Base-by-base conservation (phyloP, 1,140 invertebrate genomes). In the Pentalonia nigronervosa region DNA sequence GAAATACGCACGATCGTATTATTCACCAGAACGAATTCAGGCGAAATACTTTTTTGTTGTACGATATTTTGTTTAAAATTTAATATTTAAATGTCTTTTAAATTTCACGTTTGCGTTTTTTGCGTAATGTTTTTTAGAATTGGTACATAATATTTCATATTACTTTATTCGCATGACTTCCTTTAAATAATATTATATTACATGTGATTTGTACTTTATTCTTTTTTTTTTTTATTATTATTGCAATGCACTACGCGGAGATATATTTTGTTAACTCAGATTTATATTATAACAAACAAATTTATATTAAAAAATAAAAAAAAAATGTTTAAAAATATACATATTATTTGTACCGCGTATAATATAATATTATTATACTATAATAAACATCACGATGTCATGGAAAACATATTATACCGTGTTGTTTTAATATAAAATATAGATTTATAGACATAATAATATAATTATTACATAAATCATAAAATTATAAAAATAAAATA, bases 121-220 rank as follows among this genome's bases (percentile, higher is more conserved):
- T 36, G 36, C 7, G 53, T 36, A 89, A 88, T 47, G 86, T 88
- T 50, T 88, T 23, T 3, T 36, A 50, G 87, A 53, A 53, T 53
- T 23, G n/a, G 7, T 89, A 89, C n/a, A 89, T 89, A 89, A 89
- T 89, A 89, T 89, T 89, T 89, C 48, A 89, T 53, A 89, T 53
- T 8, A 23, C n/a, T 53, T 89, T 89, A 53, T 53, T 36, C 47
- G 34, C 87, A 36, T 20, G 87, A 89, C 48, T 89, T 89, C 87
- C 23, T 89, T 53, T 87, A 83, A 36, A 83, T 83, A 36, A 83
- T 36, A 30, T 50, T 50, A 88, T 48, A 89, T n/a, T 88, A 34
- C 17, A 53, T 89, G 48, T 30, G n/a, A 21, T 53, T 50, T 89
- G 9, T 36, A 34, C 20, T 89, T 87, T 87, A 30, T 86, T 48